Evolutionary conservation across 2,113 vertebrate genomes (phyloP).

Genomic region (Perognathus longimembris): DNA sequence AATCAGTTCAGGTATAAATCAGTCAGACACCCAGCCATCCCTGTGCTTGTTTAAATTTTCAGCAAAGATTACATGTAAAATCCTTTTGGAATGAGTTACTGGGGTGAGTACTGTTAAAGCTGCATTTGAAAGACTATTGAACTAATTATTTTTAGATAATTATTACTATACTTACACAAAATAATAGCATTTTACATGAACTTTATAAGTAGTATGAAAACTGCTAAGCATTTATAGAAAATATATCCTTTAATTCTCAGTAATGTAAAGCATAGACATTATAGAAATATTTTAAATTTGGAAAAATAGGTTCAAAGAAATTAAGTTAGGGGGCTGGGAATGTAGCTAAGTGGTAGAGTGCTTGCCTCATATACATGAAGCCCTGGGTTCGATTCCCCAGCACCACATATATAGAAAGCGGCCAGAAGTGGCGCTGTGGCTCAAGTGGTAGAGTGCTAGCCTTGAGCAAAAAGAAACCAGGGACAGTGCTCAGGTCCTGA

Average conservation of each 20-base stretch:
- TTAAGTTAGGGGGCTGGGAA: neutral
- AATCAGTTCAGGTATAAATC: neutral
- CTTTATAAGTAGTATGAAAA: neutral
- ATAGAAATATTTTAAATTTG: slow-evolving; percentile 2
- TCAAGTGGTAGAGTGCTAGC: no score
- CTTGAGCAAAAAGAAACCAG: no score
- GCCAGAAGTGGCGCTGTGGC: no score
- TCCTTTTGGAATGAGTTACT: neutral
- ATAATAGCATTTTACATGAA: no score
- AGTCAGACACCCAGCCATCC: neutral
- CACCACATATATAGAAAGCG: no score
- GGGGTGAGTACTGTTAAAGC: neutral
- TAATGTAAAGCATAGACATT: neutral
- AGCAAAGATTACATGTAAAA: slow-evolving; percentile 25
- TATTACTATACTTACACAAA: no score
- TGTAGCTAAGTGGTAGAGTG: no score
- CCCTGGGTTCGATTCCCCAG: no score
- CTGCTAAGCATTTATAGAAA: neutral
- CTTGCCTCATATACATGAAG: no score
- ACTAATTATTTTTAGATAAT: no score
- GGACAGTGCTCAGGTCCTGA: no score
- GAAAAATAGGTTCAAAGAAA: neutral
- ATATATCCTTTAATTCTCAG: neutral
- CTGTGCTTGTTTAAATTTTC: slow-evolving; percentile 8
- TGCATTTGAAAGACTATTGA: neutral